Evolutionary conservation across 1,140 invertebrate genomes (phyloP), one percentile per base, ranked within the genome.

Genomic region (Matsumurasca onukii): DNA sequence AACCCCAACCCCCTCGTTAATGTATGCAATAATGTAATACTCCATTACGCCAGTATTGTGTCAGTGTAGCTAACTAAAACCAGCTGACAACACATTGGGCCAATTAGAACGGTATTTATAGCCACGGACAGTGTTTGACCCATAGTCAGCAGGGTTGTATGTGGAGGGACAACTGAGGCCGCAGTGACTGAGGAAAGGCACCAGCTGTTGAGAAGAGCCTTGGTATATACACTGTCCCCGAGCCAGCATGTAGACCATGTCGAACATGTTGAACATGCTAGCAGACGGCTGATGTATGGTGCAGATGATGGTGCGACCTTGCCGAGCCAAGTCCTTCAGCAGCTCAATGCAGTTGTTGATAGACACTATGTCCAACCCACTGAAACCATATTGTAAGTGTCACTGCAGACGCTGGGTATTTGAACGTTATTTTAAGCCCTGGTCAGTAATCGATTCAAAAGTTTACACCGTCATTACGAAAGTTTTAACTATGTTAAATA

Each of bases 201-300:
- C 77, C 1, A 87, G 74, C n/a, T 80, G 77, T 12, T 70, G 57
- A n/a, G 77, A 74, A 3, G 79, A 75, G 22, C 86, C 86, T 66
- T 83, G 77, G 71, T 87, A 88, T 13, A 88, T 80, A 74, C 85
- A 87, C 63, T 82, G 80, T 1, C 86, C 86, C 52, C 82, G 79
- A 13, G 83, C 82, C 31, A 88, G 71, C 74, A 87, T 81, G 75
- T 86, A 86, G n/a, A 83, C 85, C 45, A 74, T 80, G 75, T 89
- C 86, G 77, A 89, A 88, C 76, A 82, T 83, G 71, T 86, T 80
- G 76, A 89, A 88, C 15, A 88, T 76, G 69, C 84, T 83, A 20
- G 86, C 85, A 70, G 82, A 86, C 0, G 88, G 89, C 72, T 90
- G 89, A 74, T 90, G 89, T 67, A 90, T 89, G 1, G 88, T 89